Evolutionary conservation across 2,113 vertebrate species (phyloP).

Genomic region (Artemisiospiza belli): DNA sequence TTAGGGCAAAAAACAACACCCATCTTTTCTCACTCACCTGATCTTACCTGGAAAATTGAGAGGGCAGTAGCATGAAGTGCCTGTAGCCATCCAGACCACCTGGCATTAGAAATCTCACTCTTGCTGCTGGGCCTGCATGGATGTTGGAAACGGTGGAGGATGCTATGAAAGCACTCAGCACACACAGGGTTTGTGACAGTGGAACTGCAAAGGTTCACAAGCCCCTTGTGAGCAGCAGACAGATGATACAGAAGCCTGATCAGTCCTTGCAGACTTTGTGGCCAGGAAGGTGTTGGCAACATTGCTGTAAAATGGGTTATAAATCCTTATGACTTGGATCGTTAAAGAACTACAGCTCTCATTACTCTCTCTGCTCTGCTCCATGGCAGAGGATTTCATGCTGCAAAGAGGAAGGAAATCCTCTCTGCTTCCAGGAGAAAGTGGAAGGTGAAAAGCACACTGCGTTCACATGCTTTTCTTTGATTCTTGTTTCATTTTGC

Average conservation of each 20-base stretch:
- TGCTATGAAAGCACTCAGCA: background rate
- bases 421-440: background rate
- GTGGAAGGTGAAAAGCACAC: background rate
- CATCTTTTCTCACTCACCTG: background rate
- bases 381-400: background rate
- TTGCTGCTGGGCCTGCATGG: background rate
- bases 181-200: background rate
- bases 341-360: background rate
- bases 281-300: background rate
- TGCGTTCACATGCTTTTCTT: rapidly evolving
- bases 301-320: background rate
- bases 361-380: background rate
- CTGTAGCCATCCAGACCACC: background rate
- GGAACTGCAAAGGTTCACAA: background rate
- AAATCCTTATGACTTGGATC: background rate
- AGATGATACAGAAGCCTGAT: background rate
- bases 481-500: background rate
- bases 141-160: background rate
- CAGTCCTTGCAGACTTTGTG: background rate
- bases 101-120: background rate
- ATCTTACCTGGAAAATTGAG: background rate
- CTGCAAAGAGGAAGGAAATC: background rate
- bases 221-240: background rate
- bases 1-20: background rate
- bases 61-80: background rate